These are phyloP conservation scores for Drosophila orosa DNA, from an alignment of 1,140 invertebrate genomes.

Conservation along the genomic window DNA sequence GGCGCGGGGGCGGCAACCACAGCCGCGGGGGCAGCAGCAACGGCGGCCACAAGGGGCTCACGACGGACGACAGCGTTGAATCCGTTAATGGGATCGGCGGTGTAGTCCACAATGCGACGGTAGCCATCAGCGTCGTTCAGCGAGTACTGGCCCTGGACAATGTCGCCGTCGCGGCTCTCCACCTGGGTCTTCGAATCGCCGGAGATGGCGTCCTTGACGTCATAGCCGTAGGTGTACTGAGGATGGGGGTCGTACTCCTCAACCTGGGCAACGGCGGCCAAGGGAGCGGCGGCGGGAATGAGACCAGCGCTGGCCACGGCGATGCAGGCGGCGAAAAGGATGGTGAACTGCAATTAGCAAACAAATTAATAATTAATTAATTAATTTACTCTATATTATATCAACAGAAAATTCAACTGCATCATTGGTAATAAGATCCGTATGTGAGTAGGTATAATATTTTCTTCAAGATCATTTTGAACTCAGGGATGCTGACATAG, in stretches of 20 bases:
- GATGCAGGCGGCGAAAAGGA: slow-evolving; percentile 78
- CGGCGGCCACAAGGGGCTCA: slow-evolving; percentile 79
- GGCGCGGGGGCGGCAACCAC: slow-evolving; percentile 70
- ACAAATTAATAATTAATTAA: slow-evolving; percentile 14
- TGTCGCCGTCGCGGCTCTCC: slow-evolving; percentile 84
- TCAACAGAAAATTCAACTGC: background rate
- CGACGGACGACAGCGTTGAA: slow-evolving; percentile 84
- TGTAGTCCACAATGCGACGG: slow-evolving; percentile 83
- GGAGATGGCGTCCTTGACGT: slow-evolving; percentile 87
- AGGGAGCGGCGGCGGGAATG: slow-evolving; percentile 80
- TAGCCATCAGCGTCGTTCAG: slow-evolving; percentile 84
- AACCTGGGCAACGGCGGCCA: slow-evolving; percentile 83
- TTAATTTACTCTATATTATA: background rate
- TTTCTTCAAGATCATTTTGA: background rate
- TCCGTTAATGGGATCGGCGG: slow-evolving; percentile 84
- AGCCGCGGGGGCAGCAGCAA: slow-evolving; percentile 63
- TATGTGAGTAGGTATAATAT: no score
- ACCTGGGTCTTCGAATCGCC: slow-evolving; percentile 84
- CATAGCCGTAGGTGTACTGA: slow-evolving; percentile 88
- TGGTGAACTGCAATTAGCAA: slow-evolving; percentile 63
- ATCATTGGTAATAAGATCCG: background rate
- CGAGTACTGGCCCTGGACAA: slow-evolving; percentile 84
- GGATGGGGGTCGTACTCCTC: slow-evolving; percentile 87
- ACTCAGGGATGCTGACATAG: no score
- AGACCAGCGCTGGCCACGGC: slow-evolving; percentile 78